Percentiles rank a stretch among this genome's conserved stretches.
phyloP scores from a whole-genome alignment of 2,797 vertebrate species.

The Notamacropus eugenii region DNA sequence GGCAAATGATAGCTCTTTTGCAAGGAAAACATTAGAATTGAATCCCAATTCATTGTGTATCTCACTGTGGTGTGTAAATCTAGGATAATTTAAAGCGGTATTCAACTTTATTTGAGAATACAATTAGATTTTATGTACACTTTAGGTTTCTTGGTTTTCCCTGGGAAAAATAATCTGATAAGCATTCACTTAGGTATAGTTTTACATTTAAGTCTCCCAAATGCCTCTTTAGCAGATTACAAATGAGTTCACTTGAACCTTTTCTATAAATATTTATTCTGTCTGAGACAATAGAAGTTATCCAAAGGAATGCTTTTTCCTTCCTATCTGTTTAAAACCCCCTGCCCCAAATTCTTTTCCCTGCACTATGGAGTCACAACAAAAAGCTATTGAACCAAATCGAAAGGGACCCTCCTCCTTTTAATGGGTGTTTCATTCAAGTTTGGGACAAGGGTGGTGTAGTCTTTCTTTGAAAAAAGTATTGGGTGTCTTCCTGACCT shows the following conservation, averaged over 20 bases:
- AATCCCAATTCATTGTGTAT: conserved; percentile 77
- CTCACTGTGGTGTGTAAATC: conserved; percentile 71
- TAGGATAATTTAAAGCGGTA: conserved; percentile 67
- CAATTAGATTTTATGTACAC: conserved; percentile 77
- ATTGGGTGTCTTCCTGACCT: conserved; percentile 38
- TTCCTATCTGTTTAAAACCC: conserved; percentile 72
- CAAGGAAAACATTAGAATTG: conserved; percentile 77
- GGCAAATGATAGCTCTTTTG: conserved; percentile 76
- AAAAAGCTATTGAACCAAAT: conserved; percentile 64
- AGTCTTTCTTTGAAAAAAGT: conserved; percentile 56
- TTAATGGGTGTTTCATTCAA: conserved; percentile 67
- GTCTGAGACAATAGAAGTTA: conserved; percentile 69
- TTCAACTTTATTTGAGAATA: conserved; percentile 70
- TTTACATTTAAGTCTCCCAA: conserved; percentile 58
- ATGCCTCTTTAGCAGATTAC: conserved; percentile 61
- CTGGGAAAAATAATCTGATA: conserved; percentile 74
- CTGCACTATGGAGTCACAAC: conserved; percentile 73
- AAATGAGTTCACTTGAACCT: conserved; percentile 71
- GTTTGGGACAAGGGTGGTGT: conserved; percentile 65
- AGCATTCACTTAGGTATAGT: conserved; percentile 67
- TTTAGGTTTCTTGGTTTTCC: conserved; percentile 73
- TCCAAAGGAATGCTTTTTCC: conserved; percentile 73
- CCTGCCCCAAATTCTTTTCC: conserved; percentile 70
- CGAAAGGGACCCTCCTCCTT: conserved; percentile 65
- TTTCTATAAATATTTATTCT: conserved; percentile 81